Conservation (phyloP, 2,797 vertebrate species). For the Hoplostethus atlanticus region DNA sequence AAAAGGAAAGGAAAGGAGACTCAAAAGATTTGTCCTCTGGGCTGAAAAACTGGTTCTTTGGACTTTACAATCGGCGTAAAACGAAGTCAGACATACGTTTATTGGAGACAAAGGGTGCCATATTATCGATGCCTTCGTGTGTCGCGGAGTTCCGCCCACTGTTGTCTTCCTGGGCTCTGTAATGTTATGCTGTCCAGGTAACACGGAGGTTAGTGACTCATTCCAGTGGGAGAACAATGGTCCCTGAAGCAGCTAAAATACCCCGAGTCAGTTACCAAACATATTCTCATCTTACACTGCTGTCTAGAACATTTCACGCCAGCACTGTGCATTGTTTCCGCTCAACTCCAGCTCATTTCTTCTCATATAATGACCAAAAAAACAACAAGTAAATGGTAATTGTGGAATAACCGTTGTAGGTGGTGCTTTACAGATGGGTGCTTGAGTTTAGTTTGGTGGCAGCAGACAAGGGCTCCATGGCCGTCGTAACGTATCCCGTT, state of each 20-base stretch:
- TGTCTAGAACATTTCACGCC: slow-evolving; percentile 27
- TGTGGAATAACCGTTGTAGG: neutral
- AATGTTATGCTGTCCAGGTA: slow-evolving; percentile 60
- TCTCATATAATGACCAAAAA: neutral
- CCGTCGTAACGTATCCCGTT: neutral
- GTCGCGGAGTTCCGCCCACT: neutral
- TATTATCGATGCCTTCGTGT: neutral
- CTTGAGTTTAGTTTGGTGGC: no score
- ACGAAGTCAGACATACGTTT: neutral
- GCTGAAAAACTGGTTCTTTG: no score
- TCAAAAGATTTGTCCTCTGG: no score
- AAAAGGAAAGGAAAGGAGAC: no score
- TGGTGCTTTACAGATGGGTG: neutral
- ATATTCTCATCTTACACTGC: slow-evolving; percentile 65
- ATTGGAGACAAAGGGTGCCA: neutral
- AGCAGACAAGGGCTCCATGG: neutral
- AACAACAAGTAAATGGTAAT: neutral
- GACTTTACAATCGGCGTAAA: neutral
- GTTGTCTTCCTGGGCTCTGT: slow-evolving; percentile 9
- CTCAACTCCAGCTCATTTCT: neutral
- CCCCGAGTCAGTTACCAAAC: slow-evolving; percentile 58
- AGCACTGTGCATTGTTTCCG: slow-evolving; percentile 22
- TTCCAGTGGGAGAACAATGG: slow-evolving; percentile 63
- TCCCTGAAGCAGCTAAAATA: slow-evolving; percentile 24
- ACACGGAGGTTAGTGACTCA: slow-evolving; percentile 59